Conservation (phyloP, 2,888 invertebrate genomes). For the Eremobia ochroleuca region DNA sequence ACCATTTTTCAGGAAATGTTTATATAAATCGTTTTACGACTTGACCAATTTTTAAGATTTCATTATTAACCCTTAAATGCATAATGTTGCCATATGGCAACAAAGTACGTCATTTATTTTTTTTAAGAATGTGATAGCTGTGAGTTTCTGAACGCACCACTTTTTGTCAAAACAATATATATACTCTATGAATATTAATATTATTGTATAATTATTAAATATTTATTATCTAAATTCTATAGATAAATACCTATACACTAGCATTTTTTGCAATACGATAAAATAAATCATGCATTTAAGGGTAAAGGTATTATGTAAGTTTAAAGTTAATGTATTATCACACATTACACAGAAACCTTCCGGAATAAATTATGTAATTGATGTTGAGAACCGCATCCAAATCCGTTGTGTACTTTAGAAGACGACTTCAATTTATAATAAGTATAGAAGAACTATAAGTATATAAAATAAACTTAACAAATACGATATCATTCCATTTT, state of each 20-base stretch:
- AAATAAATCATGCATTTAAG: too few relatives aligned
- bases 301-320: background rate
- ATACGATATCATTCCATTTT: slow-evolving; percentile 6
- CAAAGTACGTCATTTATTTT: too few relatives aligned
- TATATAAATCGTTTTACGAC: background rate
- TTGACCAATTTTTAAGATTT: background rate
- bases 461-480: slow-evolving; percentile 4
- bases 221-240: too few relatives aligned
- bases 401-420: background rate
- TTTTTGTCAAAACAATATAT: too few relatives aligned
- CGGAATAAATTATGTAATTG: background rate
- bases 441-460: background rate
- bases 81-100: too few relatives aligned
- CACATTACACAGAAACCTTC: background rate
- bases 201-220: too few relatives aligned
- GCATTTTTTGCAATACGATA: too few relatives aligned
- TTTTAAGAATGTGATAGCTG: too few relatives aligned
- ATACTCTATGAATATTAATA: too few relatives aligned
- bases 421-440: background rate
- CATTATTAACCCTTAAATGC: too few relatives aligned
- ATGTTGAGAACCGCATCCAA: background rate
- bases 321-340: background rate
- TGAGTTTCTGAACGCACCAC: too few relatives aligned
- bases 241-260: too few relatives aligned
- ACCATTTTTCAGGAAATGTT: background rate